These are phyloP conservation scores for Drosophila setifemur DNA, from an alignment of 1,140 invertebrate species.

Conservation along the genomic window DNA sequence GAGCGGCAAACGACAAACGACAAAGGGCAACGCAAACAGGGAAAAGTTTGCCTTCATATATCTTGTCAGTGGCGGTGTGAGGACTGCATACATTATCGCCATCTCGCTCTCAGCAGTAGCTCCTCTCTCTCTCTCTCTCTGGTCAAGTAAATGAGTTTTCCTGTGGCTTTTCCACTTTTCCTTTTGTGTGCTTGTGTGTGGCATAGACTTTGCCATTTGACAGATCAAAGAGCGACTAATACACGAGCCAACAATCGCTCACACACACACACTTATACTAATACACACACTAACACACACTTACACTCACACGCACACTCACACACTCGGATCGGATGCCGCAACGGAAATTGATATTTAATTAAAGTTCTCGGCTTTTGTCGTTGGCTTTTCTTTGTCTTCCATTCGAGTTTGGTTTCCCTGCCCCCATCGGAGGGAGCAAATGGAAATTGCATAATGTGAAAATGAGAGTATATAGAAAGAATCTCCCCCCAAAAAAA, in stretches of 20 bases:
- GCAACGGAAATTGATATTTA: slow-evolving; percentile 71
- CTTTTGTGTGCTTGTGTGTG: slow-evolving; percentile 5
- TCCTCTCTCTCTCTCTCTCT: neutral
- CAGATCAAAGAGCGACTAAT: slow-evolving; percentile 59
- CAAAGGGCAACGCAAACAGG: slow-evolving; percentile 56
- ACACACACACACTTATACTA: neutral
- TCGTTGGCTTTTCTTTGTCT: slow-evolving; percentile 25
- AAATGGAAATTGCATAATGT: slow-evolving; percentile 43
- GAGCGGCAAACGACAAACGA: slow-evolving; percentile 50
- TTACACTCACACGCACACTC: neutral
- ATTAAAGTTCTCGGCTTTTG: slow-evolving; percentile 63
- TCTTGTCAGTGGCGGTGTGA: slow-evolving; percentile 49
- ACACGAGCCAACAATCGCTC: slow-evolving; percentile 13
- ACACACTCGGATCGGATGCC: slow-evolving; percentile 28
- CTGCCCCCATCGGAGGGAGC: slow-evolving; percentile 3
- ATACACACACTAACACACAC: neutral
- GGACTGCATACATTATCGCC: slow-evolving; percentile 57
- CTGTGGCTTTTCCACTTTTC: slow-evolving; percentile 56
- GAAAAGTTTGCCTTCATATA: slow-evolving; percentile 58
- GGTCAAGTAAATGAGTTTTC: slow-evolving; percentile 71
- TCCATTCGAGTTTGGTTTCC: neutral
- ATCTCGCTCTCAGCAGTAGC: neutral
- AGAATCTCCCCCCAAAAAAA: too few relatives aligned
- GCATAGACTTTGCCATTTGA: slow-evolving; percentile 25
- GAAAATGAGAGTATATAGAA: too few relatives aligned